phyloP scores from a whole-genome alignment of 1,140 invertebrate genomes.

The Drosophila suzukii region DNA sequence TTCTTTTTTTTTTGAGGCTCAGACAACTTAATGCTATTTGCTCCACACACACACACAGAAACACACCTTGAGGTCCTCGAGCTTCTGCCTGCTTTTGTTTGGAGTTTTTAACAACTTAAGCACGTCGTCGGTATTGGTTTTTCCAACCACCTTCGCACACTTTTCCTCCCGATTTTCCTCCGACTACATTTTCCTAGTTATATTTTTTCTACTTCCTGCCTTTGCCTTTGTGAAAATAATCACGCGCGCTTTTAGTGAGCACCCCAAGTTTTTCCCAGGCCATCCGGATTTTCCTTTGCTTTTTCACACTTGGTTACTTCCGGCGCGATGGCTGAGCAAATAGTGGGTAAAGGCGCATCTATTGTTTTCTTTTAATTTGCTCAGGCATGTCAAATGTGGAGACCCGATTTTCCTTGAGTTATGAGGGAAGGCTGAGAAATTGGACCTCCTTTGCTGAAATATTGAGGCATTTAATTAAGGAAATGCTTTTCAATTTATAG shows the following conservation, averaged over 20 bases:
- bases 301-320: slow-evolving; percentile 82
- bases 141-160: slow-evolving; percentile 59
- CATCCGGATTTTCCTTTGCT: slow-evolving; percentile 67
- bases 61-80: slow-evolving; percentile 9
- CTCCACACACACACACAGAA: slow-evolving; percentile 52
- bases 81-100: slow-evolving; percentile 63
- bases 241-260: slow-evolving; percentile 73
- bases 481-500: too few relatives aligned
- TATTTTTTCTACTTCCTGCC: slow-evolving; percentile 69
- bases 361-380: slow-evolving; percentile 83
- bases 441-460: not conserved
- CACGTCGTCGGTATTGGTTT: slow-evolving; percentile 81
- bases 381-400: slow-evolving; percentile 34
- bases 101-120: slow-evolving; percentile 81
- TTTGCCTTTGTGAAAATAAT: slow-evolving; percentile 80
- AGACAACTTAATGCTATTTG: slow-evolving; percentile 82
- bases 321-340: slow-evolving; percentile 46
- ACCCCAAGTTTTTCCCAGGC: slow-evolving; percentile 17
- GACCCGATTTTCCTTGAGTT: not conserved
- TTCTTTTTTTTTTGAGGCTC: slow-evolving; percentile 58
- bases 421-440: not conserved
- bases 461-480: not conserved
- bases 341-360: slow-evolving; percentile 33
- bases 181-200: slow-evolving; percentile 35
- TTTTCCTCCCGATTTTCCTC: slow-evolving; percentile 22